phyloP scores from a whole-genome alignment of 2,888 invertebrate species.

The Petrophora chlorosata region DNA sequence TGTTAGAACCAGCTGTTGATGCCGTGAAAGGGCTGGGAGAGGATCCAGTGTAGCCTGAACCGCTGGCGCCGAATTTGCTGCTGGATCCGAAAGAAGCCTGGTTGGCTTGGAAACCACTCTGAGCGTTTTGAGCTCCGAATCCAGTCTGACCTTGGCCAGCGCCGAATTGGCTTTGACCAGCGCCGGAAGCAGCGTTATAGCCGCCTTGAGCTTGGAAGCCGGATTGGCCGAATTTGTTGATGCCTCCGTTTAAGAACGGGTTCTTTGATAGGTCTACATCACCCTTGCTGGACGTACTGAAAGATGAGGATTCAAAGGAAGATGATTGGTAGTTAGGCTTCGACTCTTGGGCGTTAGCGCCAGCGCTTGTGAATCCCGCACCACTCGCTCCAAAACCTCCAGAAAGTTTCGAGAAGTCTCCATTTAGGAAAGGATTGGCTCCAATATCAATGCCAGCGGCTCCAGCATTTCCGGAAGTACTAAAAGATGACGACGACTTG shows the following conservation, averaged over 20 bases:
- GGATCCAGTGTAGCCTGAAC: conserved; percentile 64
- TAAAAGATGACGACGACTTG: conserved; percentile 55
- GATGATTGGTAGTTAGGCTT: conserved; percentile 50
- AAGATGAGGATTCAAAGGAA: conserved; percentile 59
- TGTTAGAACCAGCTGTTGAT: conserved; percentile 56
- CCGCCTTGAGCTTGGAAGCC: conserved; percentile 29
- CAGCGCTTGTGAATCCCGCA: conserved; percentile 26
- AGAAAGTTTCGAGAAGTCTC: conserved; percentile 53
- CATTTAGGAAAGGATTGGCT: conserved; percentile 64
- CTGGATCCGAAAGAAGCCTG: conserved; percentile 36
- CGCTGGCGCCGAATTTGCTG: conserved; percentile 47
- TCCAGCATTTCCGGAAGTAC: conserved; percentile 44
- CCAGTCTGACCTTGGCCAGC: conserved; percentile 26
- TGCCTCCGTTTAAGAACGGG: conserved; percentile 57
- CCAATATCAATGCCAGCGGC: conserved; percentile 46
- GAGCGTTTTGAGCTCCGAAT: conserved; percentile 23
- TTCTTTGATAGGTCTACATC: conserved; percentile 62
- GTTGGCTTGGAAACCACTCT: conserved; percentile 32
- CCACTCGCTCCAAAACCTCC: conserved; percentile 35
- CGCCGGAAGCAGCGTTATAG: conserved; percentile 12
- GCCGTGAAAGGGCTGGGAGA: conserved; percentile 69
- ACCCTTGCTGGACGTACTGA: conserved; percentile 55
- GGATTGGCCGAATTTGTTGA: conserved; percentile 27
- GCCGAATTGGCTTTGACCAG: conserved; percentile 18
- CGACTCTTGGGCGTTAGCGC: conserved; percentile 27